Conservation (phyloP, 2,797 vertebrate genomes). For the Huso huso region DNA sequence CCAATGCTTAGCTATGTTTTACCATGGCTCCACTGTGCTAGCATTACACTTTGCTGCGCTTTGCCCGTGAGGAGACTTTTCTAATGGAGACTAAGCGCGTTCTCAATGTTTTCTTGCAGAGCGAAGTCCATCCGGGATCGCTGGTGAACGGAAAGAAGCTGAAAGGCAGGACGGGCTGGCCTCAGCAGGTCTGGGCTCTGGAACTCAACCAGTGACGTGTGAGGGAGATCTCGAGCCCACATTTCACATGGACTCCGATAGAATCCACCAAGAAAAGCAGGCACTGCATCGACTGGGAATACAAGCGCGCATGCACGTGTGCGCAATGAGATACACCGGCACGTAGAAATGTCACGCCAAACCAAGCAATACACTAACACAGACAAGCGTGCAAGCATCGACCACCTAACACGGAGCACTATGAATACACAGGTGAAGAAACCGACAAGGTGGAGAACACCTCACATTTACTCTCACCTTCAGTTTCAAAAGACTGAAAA, state of each 20-base stretch:
- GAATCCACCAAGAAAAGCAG: conserved; percentile 13
- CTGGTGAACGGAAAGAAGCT: conserved; percentile 75
- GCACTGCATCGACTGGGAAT: conserved; percentile 18
- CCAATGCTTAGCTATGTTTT: no score
- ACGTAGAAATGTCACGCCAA: no score
- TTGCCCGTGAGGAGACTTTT: background rate
- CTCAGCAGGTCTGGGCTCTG: conserved; percentile 93
- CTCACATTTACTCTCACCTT: no score
- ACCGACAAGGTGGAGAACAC: no score
- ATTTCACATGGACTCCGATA: conserved; percentile 27
- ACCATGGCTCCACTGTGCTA: background rate
- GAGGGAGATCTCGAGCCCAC: conserved; percentile 15
- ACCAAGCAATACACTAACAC: no score
- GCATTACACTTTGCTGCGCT: background rate
- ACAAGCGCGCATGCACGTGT: conserved; percentile 30
- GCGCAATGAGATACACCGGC: no score
- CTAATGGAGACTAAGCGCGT: background rate
- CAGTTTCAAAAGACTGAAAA: no score
- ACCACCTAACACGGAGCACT: no score
- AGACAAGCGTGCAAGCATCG: no score
- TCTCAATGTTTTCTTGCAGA: conserved; percentile 36
- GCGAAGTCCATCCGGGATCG: conserved; percentile 65
- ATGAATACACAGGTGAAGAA: no score
- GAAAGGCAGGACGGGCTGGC: conserved; percentile 89
- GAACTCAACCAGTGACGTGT: conserved; percentile 79